Evolutionary conservation across 2,113 vertebrate genomes (phyloP).

Genomic region (Sialia sialis): DNA sequence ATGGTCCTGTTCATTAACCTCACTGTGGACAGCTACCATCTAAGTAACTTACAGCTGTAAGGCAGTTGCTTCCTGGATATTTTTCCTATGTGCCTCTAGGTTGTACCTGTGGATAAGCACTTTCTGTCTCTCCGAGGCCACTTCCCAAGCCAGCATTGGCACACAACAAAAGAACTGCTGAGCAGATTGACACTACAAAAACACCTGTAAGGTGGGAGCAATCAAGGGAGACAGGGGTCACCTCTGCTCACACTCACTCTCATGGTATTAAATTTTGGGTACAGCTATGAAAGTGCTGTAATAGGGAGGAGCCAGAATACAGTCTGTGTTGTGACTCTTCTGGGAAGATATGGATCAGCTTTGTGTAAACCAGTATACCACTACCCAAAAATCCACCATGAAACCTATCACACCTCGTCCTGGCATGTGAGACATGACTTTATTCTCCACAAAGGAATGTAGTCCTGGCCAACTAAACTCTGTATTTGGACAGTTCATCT

Average conservation of each 20-base stretch:
- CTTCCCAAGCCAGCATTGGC: background rate
- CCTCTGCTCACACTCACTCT: background rate
- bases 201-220: background rate
- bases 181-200: background rate
- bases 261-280: background rate
- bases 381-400: background rate
- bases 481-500: background rate
- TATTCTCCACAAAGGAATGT: background rate
- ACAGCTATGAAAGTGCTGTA: background rate
- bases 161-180: background rate
- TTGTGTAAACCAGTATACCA: fast-evolving
- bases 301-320: background rate
- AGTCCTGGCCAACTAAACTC: background rate
- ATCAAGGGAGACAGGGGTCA: background rate
- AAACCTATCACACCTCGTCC: background rate
- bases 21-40: background rate
- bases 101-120: background rate
- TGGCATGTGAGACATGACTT: background rate
- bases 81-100: background rate
- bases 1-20: background rate
- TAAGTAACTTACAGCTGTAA: background rate
- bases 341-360: background rate
- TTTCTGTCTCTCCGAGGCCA: background rate
- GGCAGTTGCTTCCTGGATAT: background rate
- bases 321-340: background rate